phyloP scores from a whole-genome alignment of 2,888 invertebrate genomes.

The Acanthosepion pharaonis region DNA sequence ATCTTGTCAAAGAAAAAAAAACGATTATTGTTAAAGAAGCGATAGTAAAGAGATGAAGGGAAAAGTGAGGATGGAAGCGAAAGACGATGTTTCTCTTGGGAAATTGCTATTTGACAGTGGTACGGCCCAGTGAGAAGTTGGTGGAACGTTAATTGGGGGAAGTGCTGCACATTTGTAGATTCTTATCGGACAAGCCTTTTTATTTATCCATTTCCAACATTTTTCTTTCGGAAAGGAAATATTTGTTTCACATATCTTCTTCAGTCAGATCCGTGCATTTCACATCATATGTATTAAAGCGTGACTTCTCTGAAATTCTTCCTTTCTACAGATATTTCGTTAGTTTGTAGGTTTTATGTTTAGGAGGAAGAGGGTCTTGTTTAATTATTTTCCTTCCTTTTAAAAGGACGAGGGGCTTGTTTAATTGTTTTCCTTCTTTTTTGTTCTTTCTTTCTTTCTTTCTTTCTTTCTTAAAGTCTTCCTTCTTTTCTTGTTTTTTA shows the following conservation, averaged over 20 bases:
- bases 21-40: too few relatives aligned
- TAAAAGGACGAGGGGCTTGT: background rate
- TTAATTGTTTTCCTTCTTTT: background rate
- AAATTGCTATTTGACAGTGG: too few relatives aligned
- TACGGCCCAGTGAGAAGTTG: too few relatives aligned
- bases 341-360: background rate
- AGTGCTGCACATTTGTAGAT: background rate
- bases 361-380: background rate
- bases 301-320: background rate
- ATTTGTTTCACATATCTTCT: background rate
- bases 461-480: background rate
- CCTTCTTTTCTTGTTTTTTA: background rate
- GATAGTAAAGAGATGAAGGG: background rate
- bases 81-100: too few relatives aligned
- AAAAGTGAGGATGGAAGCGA: too few relatives aligned
- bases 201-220: background rate
- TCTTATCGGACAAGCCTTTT: background rate
- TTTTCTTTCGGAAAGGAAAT: background rate
- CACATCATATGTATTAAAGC: background rate
- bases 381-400: background rate
- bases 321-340: background rate
- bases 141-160: background rate
- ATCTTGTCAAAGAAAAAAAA: background rate
- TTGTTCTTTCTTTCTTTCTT: background rate
- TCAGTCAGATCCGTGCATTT: background rate